Conservation (phyloP, 1,140 invertebrate species). For the Charaxes varanes region DNA sequence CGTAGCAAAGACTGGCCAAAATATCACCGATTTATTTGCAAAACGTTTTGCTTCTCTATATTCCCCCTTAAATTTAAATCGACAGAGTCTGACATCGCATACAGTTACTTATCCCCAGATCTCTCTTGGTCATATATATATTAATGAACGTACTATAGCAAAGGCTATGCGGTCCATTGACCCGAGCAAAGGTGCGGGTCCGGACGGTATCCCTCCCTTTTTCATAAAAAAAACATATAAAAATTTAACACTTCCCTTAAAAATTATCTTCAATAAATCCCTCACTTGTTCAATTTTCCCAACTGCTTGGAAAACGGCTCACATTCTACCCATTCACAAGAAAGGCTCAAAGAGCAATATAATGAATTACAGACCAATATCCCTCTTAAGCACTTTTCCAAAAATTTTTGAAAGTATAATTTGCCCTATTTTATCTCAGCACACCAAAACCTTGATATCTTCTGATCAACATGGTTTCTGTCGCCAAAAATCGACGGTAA, state of each 20-base stretch:
- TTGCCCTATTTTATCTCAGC: slow-evolving; percentile 5
- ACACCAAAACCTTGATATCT: slow-evolving; percentile 5
- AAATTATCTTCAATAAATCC: slow-evolving; percentile 16
- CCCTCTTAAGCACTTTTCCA: slow-evolving; percentile 9
- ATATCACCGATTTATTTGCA: no score
- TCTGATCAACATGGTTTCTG: slow-evolving; percentile 15
- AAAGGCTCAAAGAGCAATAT: slow-evolving; percentile 12
- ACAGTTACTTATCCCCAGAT: no score
- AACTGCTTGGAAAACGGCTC: slow-evolving; percentile 10
- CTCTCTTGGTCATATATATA: not conserved
- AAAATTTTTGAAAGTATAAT: slow-evolving; percentile 14
- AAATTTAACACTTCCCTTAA: slow-evolving; percentile 13
- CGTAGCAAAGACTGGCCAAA: no score
- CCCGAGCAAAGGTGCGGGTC: slow-evolving; percentile 8
- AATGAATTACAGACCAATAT: slow-evolving; percentile 16
- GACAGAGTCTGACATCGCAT: no score
- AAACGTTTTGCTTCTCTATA: no score
- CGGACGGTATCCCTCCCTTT: slow-evolving; percentile 14
- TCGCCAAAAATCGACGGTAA: not conserved
- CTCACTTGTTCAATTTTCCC: slow-evolving; percentile 10
- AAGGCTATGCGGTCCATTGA: slow-evolving; percentile 8
- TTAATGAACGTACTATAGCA: slow-evolving; percentile 3
- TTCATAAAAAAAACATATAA: slow-evolving; percentile 17
- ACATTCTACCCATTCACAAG: slow-evolving; percentile 16
- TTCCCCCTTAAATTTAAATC: no score